These are phyloP conservation scores for Trinectes maculatus DNA, from an alignment of 2,113 vertebrate genomes.

Conservation along the genomic window DNA sequence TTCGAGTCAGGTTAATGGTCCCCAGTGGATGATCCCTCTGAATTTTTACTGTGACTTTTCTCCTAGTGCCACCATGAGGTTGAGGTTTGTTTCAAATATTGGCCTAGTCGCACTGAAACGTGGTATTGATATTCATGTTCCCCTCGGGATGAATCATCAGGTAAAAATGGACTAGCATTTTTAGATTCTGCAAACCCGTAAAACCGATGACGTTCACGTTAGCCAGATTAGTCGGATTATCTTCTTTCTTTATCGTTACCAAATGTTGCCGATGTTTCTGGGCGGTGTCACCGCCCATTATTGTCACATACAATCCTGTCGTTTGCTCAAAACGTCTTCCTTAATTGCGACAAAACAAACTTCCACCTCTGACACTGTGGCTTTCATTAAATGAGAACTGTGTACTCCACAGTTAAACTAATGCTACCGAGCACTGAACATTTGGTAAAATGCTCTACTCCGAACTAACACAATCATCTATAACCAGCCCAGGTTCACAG, in stretches of 20 bases:
- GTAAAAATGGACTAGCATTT: neutral
- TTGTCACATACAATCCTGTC: no score
- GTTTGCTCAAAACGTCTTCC: no score
- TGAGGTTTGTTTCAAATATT: no score
- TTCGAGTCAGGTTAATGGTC: neutral
- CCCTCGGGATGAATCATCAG: neutral
- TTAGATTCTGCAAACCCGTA: neutral
- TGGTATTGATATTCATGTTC: neutral
- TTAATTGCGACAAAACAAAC: constrained; percentile 29
- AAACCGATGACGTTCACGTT: neutral
- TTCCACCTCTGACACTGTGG: constrained; percentile 59
- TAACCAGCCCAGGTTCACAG: constrained; percentile 52
- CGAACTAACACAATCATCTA: constrained; percentile 70
- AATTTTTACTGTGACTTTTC: no score
- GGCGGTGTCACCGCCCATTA: no score
- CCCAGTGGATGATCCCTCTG: constrained; percentile 3
- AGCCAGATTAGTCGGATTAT: neutral
- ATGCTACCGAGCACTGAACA: constrained; percentile 68
- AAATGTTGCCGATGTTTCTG: neutral
- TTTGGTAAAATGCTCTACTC: constrained; percentile 68
- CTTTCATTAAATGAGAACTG: constrained; percentile 43
- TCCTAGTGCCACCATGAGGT: no score
- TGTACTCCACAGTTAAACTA: constrained; percentile 56
- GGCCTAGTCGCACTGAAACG: neutral
- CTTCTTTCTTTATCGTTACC: neutral